Base-by-base conservation (phyloP, 64 coral and sea anemone species). In the Montipora foliosa region DNA sequence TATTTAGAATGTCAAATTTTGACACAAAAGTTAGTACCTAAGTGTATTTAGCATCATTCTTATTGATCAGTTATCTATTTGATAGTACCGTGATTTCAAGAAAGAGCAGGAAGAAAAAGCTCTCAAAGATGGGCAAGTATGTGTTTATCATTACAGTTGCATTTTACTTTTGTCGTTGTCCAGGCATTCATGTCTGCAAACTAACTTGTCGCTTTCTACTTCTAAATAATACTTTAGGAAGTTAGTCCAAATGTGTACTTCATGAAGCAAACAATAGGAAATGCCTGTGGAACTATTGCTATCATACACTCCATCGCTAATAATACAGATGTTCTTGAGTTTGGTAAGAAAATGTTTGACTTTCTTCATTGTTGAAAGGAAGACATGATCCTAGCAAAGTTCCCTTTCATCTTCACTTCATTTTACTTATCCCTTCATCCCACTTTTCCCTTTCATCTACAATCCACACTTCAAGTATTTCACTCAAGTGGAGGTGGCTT, bases 281-380 rank as follows among this genome's bases (percentile, higher is more conserved):
- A 99, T 90, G 98, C 98, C 4, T 99, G 98, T 94, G 98, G 98
- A 58, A 99, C 98, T 8, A 95, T 99, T 3, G 98, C 98, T 8
- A 88, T 99, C 9, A 95, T 99, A 92, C 98, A 99, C 75, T 92
- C 92, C 44, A 94, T 99, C 51, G 98, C 98, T 58, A 99, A 99
- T 89, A 99, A 99, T 74, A 71, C 81, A 61, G 83, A 90, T 80
- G 72, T 78, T 49, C 62, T 98, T 14, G 80, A 98, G n/a, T 53
- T 98, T 69, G 81, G 96, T 98, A 95, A 86, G 86, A 59, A 10
- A 24, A 82, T 24, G 19, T 37, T 4, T 44, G 44, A 37, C 3
- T 79, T 53, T 19, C 19, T 14, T 37, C 37, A 37, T 37, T 37
- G 37, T 37, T 37, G 37, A 37, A 37, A 37, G 37, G 37, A 37